These are phyloP conservation scores for Nicator chloris DNA, from an alignment of 2,113 vertebrate species.

Conservation along the genomic window DNA sequence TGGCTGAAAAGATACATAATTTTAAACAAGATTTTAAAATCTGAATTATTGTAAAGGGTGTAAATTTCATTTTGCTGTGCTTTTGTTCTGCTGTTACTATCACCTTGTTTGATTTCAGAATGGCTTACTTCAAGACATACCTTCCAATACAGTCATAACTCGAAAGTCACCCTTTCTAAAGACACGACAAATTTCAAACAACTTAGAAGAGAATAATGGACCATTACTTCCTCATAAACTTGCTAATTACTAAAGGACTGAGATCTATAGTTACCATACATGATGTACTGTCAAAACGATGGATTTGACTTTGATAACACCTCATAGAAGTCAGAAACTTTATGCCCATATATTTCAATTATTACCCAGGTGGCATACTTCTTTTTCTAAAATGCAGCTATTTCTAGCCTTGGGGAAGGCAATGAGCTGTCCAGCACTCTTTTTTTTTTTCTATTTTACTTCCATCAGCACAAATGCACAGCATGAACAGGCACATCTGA, in stretches of 20 bases:
- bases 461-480: background rate
- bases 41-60: background rate
- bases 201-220: conserved; percentile 35
- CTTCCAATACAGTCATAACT: background rate
- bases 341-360: background rate
- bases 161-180: conserved; percentile 17
- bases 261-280: conserved; percentile 9
- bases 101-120: background rate
- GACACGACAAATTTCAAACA: conserved; percentile 23
- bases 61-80: background rate
- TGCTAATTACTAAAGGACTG: conserved; percentile 42
- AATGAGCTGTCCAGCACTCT: background rate
- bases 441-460: background rate
- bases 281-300: background rate
- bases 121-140: background rate
- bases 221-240: conserved; percentile 51
- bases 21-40: background rate
- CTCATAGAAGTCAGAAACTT: background rate
- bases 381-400: background rate
- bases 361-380: background rate
- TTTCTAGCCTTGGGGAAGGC: background rate
- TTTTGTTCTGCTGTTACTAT: background rate
- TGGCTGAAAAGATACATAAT: background rate
- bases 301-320: conserved; percentile 25
- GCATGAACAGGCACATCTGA: background rate